phyloP scores from a whole-genome alignment of 2,797 vertebrate species.

The Prionace glauca region DNA sequence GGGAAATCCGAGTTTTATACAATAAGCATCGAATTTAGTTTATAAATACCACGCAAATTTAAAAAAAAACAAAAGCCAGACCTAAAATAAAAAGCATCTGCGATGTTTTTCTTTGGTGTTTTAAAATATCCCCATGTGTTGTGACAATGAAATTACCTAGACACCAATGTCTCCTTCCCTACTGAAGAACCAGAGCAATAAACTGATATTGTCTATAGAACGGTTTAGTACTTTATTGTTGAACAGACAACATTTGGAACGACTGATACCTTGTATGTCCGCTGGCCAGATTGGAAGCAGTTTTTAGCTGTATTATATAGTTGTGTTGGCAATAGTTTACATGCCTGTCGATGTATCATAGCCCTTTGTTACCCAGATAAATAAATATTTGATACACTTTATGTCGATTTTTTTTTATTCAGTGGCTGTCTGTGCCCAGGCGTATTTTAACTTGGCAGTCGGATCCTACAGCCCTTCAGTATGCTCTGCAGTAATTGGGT shows the following conservation, averaged over 20 bases:
- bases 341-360: slow-evolving; percentile 99
- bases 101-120: slow-evolving; percentile 66
- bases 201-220: slow-evolving; percentile 82
- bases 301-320: slow-evolving; percentile 94
- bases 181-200: slow-evolving; percentile 88
- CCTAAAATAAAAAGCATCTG: slow-evolving; percentile 47
- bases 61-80: not conserved
- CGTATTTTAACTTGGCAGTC: slow-evolving; percentile 78
- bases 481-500: slow-evolving; percentile 95
- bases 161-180: slow-evolving; percentile 74
- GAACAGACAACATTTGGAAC: slow-evolving; percentile 75
- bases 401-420: slow-evolving; percentile 89
- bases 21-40: slow-evolving; percentile 74
- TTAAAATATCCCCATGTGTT: slow-evolving; percentile 71
- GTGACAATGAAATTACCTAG: slow-evolving; percentile 75
- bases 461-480: slow-evolving; percentile 71
- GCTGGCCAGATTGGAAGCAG: slow-evolving; percentile 89
- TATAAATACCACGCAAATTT: slow-evolving; percentile 62
- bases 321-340: slow-evolving; percentile 93
- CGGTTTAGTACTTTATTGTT: slow-evolving; percentile 60
- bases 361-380: slow-evolving; percentile 99
- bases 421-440: slow-evolving; percentile 74
- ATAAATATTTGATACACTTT: slow-evolving; percentile 99
- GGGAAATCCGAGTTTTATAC: slow-evolving; percentile 72
- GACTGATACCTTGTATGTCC: slow-evolving; percentile 86